Evolutionary conservation across 2,113 vertebrate species (phyloP).

Genomic region (Rhea pennata): DNA sequence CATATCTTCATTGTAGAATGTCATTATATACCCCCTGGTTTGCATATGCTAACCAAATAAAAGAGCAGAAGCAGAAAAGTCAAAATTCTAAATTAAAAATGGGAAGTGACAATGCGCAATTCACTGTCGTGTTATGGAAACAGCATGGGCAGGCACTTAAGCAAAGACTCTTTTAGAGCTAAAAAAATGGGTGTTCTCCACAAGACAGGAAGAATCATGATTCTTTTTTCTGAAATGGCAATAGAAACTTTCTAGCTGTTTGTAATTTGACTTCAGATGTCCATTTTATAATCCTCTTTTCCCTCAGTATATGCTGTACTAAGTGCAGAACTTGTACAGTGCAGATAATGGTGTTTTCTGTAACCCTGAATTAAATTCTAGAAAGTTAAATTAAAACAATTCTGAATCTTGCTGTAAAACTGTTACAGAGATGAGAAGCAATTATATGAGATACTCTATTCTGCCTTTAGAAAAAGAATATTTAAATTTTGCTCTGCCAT

Average conservation of each 20-base stretch:
- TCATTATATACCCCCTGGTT: neutral
- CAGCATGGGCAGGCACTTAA: neutral
- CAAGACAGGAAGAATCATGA: neutral
- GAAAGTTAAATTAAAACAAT: neutral
- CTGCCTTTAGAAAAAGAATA: neutral
- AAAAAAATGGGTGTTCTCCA: neutral
- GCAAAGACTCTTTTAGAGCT: neutral
- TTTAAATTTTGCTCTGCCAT: constrained; percentile 14
- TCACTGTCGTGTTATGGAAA: neutral
- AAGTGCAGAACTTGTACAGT: neutral
- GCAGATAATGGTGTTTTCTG: neutral
- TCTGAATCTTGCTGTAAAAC: constrained; percentile 24
- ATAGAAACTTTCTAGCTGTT: neutral
- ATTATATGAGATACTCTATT: neutral
- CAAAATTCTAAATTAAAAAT: constrained; percentile 10
- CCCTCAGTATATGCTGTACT: neutral
- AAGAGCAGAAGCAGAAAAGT: neutral
- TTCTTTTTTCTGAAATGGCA: neutral
- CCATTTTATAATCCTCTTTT: neutral
- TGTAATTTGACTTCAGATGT: neutral
- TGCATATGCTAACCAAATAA: neutral
- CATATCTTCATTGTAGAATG: neutral
- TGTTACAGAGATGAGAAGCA: constrained; percentile 7
- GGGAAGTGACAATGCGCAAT: neutral
- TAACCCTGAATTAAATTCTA: neutral